These are phyloP conservation scores for Cairina moschata DNA, from an alignment of 2,113 vertebrate species.

Conservation along the genomic window DNA sequence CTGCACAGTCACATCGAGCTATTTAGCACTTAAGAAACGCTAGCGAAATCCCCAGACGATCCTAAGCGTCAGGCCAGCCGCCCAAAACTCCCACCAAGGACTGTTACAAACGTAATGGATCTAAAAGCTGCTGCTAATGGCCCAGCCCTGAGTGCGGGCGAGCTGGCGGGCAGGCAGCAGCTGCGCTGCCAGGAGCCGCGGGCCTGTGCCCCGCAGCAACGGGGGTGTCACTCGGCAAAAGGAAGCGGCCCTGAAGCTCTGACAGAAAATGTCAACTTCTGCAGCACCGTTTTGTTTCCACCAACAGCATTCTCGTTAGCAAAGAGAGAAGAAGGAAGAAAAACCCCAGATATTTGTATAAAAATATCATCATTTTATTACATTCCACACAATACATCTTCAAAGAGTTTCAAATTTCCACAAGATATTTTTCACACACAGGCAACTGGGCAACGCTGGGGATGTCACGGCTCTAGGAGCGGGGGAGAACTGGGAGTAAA, in stretches of 20 bases:
- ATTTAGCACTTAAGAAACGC: conserved; percentile 77
- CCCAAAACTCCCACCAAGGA: conserved; percentile 69
- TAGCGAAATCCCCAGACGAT: conserved; percentile 76
- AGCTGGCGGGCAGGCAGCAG: background rate
- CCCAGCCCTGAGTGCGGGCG: background rate
- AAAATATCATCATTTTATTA: conserved; percentile 99
- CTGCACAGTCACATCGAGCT: conserved; percentile 71
- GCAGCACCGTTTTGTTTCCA: conserved; percentile 44
- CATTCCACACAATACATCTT: conserved; percentile 93
- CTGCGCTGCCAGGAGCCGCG: background rate
- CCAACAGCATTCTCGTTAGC: conserved; percentile 45
- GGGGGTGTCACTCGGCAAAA: background rate
- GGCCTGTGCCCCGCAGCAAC: background rate
- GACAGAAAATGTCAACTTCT: background rate
- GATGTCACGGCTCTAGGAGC: conserved; percentile 69
- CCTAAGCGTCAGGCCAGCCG: conserved; percentile 71
- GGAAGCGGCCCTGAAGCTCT: background rate
- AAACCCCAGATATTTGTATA: conserved; percentile 84
- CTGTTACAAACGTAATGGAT: conserved; percentile 59
- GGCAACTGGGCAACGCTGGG: conserved; percentile 81
- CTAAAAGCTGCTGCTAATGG: conserved; percentile 39
- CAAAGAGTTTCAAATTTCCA: conserved; percentile 89
- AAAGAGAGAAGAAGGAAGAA: conserved; percentile 72
- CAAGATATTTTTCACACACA: conserved; percentile 87
- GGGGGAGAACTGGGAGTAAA: conserved; percentile 72